phyloP scores from a whole-genome alignment of 2,888 invertebrate genomes.

The Bombyx huttoni region DNA sequence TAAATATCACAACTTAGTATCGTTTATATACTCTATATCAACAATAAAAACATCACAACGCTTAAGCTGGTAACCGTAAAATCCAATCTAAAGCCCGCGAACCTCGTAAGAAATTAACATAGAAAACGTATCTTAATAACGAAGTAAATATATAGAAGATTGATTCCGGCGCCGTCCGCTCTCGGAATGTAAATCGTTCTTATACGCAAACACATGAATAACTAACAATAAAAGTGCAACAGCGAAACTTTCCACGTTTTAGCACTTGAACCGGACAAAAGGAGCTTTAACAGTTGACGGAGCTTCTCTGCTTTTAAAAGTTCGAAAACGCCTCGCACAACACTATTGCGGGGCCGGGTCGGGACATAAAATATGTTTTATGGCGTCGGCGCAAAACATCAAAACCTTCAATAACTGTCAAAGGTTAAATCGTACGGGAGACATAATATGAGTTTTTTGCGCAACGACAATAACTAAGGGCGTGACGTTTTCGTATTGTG shows the following conservation, averaged over 20 bases:
- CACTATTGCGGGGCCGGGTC: slow-evolving; percentile 41
- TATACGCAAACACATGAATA: background rate
- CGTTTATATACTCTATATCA: no score
- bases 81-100: background rate
- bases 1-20: no score
- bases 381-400: slow-evolving; percentile 51
- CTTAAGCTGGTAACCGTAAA: no score
- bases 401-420: slow-evolving; percentile 52
- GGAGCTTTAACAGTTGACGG: slow-evolving; percentile 37
- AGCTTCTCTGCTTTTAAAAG: slow-evolving; percentile 49
- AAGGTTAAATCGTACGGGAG: slow-evolving; percentile 40
- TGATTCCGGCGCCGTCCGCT: background rate
- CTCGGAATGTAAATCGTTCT: background rate
- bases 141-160: background rate
- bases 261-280: slow-evolving; percentile 50
- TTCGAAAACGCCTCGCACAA: slow-evolving; percentile 36
- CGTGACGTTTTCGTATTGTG: slow-evolving; percentile 18
- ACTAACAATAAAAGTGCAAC: slow-evolving; percentile 22
- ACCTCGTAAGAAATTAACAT: background rate
- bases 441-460: slow-evolving; percentile 27
- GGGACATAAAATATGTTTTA: slow-evolving; percentile 67
- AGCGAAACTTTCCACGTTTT: slow-evolving; percentile 53
- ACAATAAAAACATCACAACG: no score
- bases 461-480: slow-evolving; percentile 21
- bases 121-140: slow-evolving; percentile 1